These are phyloP conservation scores for Catamblyrhynchus diadema DNA, from an alignment of 2,797 vertebrate genomes.

Conservation along the genomic window DNA sequence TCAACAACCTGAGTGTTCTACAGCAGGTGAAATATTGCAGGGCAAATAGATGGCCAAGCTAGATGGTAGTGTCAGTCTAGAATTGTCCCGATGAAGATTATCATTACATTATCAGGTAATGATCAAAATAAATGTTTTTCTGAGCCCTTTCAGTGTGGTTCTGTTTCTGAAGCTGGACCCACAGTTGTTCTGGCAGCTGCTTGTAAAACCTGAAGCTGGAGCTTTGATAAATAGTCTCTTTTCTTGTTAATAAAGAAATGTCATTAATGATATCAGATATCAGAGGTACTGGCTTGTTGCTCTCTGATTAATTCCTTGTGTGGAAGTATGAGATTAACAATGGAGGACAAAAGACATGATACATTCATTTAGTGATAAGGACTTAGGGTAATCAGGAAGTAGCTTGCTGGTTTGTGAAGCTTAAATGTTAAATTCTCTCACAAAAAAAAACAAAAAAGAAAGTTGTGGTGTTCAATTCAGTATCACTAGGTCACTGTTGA, in stretches of 20 bases:
- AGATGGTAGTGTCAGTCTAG: not conserved
- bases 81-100: not conserved
- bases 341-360: not conserved
- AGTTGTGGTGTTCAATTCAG: not conserved
- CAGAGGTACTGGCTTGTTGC: not conserved
- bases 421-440: not conserved
- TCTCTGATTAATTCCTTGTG: conserved; percentile 2
- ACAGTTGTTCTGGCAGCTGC: not conserved
- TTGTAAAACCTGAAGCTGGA: not conserved
- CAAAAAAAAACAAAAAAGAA: not conserved
- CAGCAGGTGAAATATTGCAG: not conserved
- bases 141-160: not conserved
- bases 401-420: conserved; percentile 4
- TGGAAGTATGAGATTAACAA: not conserved
- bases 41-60: not conserved
- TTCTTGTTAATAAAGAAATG: not conserved
- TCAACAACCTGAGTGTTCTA: not conserved
- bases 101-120: not conserved
- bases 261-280: not conserved
- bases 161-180: not conserved
- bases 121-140: not conserved
- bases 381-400: not conserved
- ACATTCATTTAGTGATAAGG: not conserved
- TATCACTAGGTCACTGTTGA: not conserved
- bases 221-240: not conserved